Conservation (phyloP, 2,888 invertebrate genomes). For the Linyphia triangularis region DNA sequence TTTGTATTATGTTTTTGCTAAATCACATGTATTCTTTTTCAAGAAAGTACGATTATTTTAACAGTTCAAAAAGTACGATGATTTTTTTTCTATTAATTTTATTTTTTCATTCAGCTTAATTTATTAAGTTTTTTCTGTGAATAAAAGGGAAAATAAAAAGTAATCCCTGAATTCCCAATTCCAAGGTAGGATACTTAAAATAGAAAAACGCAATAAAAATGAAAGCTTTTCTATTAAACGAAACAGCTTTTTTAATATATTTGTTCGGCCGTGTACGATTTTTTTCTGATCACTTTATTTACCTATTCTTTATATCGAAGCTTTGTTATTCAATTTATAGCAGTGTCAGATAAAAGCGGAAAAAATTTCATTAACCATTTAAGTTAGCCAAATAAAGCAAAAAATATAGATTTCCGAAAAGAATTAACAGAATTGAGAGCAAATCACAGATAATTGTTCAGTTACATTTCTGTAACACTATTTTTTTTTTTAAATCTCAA, state of each 20-base stretch:
- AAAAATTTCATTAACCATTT: constrained; percentile 37
- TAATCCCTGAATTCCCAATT: background rate
- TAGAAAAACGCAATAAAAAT: background rate
- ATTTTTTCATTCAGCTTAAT: too few relatives aligned
- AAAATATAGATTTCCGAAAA: constrained; percentile 10
- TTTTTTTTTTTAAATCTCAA: background rate
- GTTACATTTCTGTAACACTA: constrained; percentile 23
- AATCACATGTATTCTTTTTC: too few relatives aligned
- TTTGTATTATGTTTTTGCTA: too few relatives aligned
- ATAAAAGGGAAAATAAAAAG: too few relatives aligned
- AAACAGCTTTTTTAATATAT: constrained; percentile 9
- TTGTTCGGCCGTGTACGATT: background rate
- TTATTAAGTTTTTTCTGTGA: background rate
- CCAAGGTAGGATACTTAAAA: background rate
- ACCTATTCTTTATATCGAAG: constrained; percentile 10
- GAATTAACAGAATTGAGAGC: constrained; percentile 1
- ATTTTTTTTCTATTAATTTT: too few relatives aligned
- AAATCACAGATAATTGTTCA: constrained; percentile 31
- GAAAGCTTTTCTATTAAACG: background rate
- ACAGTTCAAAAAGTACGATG: too few relatives aligned
- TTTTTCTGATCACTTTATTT: constrained; percentile 11
- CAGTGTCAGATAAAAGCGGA: constrained; percentile 19
- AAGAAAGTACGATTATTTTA: too few relatives aligned
- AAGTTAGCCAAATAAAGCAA: constrained; percentile 23
- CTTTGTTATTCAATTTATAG: constrained; percentile 29